Evolutionary conservation across 2,797 vertebrate species (phyloP).

Genomic region (Acipenser transmontanus): DNA sequence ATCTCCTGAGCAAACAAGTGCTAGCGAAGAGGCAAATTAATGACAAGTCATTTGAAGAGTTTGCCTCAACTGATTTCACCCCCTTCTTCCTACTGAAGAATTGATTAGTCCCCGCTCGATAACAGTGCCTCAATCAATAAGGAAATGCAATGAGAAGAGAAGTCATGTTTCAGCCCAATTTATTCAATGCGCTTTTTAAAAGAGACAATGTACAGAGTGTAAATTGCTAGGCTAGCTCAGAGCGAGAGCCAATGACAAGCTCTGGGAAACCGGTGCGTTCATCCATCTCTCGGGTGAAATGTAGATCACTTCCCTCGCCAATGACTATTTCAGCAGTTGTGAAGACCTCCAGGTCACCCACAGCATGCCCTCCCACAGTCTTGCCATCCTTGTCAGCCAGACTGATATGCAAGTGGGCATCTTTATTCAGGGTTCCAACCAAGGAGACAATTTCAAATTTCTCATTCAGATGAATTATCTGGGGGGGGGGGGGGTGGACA

Average conservation of each 20-base stretch:
- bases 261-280: conserved; percentile 46
- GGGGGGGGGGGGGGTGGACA: neutral
- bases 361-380: conserved; percentile 29
- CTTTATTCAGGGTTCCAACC: conserved; percentile 37
- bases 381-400: conserved; percentile 32
- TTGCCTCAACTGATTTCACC: conserved; percentile 80
- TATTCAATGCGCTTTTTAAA: conserved; percentile 71
- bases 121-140: conserved; percentile 87
- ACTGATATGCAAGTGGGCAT: conserved; percentile 35
- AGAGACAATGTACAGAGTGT: conserved; percentile 56
- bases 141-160: conserved; percentile 55
- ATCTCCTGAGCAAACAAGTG: conserved; percentile 65
- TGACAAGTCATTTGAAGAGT: conserved; percentile 79
- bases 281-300: conserved; percentile 58
- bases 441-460: conserved; percentile 40
- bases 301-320: conserved; percentile 29
- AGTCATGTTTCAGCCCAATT: conserved; percentile 80
- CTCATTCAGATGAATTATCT: conserved; percentile 39
- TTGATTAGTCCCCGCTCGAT: conserved; percentile 79
- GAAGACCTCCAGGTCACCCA: conserved; percentile 38
- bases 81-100: conserved; percentile 69
- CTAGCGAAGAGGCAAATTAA: conserved; percentile 88
- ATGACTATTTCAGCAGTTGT: conserved; percentile 39
- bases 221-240: conserved; percentile 52
- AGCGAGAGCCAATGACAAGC: conserved; percentile 54